A percentile compares a stretch with the other conserved stretches of the same genome.
phyloP scores from a whole-genome alignment of 2,113 vertebrate genomes.

The Polypterus bichir region DNA sequence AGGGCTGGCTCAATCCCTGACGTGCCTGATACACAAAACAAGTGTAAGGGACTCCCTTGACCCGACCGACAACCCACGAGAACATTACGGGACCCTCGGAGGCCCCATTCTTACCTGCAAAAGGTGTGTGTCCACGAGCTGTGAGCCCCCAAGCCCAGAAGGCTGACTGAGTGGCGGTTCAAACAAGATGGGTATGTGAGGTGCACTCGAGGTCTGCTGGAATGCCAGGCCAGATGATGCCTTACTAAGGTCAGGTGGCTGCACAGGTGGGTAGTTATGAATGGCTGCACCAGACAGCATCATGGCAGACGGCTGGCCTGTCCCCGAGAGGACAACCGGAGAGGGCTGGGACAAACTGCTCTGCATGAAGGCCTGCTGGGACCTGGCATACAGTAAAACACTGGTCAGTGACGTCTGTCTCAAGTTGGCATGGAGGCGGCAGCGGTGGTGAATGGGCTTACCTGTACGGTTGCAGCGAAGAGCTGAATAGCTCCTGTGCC shows the following conservation, averaged over 20 bases:
- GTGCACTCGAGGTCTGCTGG: conserved; percentile 85
- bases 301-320: conserved; percentile 44
- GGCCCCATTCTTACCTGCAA: conserved; percentile 63
- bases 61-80: too few relatives aligned
- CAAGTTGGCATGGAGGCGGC: not conserved
- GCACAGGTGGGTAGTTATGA: conserved; percentile 84
- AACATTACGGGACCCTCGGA: too few relatives aligned
- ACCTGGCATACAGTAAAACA: conserved; percentile 43
- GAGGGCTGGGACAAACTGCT: conserved; percentile 88
- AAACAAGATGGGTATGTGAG: conserved; percentile 92
- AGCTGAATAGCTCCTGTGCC: conserved; percentile 86
- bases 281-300: conserved; percentile 85
- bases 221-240: conserved; percentile 85
- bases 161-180: conserved; percentile 88
- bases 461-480: conserved; percentile 87
- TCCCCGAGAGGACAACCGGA: conserved; percentile 49
- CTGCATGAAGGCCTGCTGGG: conserved; percentile 95
- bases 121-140: conserved; percentile 89
- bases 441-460: conserved; percentile 24
- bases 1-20: conserved; percentile 89
- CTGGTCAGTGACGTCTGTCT: not conserved
- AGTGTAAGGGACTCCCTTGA: too few relatives aligned
- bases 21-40: conserved; percentile 59
- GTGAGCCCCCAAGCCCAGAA: conserved; percentile 84
- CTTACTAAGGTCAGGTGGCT: conserved; percentile 84